Evolutionary conservation across 2,888 invertebrate species (phyloP).

Genomic region (Choristoneura rosaceana): DNA sequence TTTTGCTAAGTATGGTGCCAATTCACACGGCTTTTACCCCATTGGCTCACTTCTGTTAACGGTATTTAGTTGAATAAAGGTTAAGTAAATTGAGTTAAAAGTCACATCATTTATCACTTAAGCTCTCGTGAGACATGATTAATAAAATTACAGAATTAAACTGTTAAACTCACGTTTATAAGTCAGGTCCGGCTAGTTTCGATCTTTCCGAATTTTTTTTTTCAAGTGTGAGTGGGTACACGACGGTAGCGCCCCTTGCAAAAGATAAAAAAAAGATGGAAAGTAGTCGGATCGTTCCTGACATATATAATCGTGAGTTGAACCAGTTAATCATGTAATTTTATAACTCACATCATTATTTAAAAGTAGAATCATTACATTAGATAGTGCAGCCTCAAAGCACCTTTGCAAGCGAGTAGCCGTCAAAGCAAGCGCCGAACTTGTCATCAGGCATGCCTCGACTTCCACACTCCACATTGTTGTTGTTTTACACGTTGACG

Average conservation of each 20-base stretch:
- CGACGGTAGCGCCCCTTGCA: too few species aligned
- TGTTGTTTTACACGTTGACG: conserved; percentile 60
- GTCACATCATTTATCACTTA: not conserved
- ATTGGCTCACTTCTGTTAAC: conserved; percentile 7
- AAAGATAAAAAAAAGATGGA: too few species aligned
- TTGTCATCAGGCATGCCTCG: conserved; percentile 71
- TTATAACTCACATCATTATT: not conserved
- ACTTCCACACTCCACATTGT: conserved; percentile 49
- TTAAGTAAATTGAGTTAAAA: not conserved
- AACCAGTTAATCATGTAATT: too few species aligned
- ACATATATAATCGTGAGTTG: too few species aligned
- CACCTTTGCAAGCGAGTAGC: conserved; percentile 29
- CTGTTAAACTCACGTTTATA: too few species aligned
- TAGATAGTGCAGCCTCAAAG: conserved; percentile 10
- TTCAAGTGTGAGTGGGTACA: too few species aligned
- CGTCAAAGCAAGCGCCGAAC: conserved; percentile 11
- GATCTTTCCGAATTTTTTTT: too few species aligned
- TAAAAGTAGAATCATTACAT: conserved; percentile 13
- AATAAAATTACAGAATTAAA: too few species aligned
- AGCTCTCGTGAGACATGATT: too few species aligned
- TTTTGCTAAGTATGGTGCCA: conserved; percentile 32
- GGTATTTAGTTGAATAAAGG: not conserved
- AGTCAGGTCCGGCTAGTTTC: too few species aligned
- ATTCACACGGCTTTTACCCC: conserved; percentile 28
- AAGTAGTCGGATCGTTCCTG: too few species aligned